Evolutionary conservation across 2,888 invertebrate species (phyloP), one percentile per base, ranked within the genome.

Genomic region (Idaea aversata): DNA sequence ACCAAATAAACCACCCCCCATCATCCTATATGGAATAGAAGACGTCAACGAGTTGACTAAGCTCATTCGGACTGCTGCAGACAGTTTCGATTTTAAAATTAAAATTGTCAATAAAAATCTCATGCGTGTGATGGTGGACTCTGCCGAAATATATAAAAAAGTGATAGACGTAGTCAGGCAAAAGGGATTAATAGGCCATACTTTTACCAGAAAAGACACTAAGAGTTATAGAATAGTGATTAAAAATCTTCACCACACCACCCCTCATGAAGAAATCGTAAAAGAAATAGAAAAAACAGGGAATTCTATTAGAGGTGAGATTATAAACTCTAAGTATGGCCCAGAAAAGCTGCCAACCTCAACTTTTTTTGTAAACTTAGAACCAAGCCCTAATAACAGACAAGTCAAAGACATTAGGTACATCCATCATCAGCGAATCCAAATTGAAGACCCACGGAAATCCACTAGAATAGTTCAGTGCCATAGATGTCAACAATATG

Each of bases 291-390:
- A 59, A 15, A 47, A 36, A n/a, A n/a, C 36, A 34, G 59, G 7
- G 1, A 36, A 59, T 57, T 36, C 25, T 38, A 59, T 7, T 15
- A 35, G 25, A 59, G 36, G 36, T 36, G 15, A 15, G 16, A 59
- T 15, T 58, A 59, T 59, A 63, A 59, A 10, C 59, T 38, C 16
- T 13, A 69, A 59, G 65, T 65, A 65, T 64, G 73, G 74, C n/a
- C 70, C 72, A n/a, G 67, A 75, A 0, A 77, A 57, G 70, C 65
- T 66, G 65, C 67, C 71, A 5, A 70, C 69, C 0, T 70, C 73
- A 0, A 77, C 78, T 5, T 77, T 77, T 35, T 76, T 78, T 61
- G 74, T 74, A 0, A 74, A 72, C 59, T 15, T 76, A 0, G 62
- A 59, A 34, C 65, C 67, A 15, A 59, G 63, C 4, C 59, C 61